phyloP scores from a whole-genome alignment of 2,888 invertebrate species.

The Himalopsyche kuldschensis region DNA sequence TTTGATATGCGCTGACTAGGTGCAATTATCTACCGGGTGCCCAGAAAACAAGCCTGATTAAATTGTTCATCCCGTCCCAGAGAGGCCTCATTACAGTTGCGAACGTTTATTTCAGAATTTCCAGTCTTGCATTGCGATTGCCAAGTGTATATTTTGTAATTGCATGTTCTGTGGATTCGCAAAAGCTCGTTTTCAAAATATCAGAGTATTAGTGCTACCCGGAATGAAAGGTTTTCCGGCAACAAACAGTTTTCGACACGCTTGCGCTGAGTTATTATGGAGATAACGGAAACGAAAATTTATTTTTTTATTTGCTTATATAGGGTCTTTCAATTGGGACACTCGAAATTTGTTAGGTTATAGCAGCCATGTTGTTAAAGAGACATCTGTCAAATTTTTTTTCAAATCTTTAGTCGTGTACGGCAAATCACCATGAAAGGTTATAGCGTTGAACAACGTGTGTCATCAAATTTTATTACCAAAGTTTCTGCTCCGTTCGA shows the following conservation, averaged over 20 bases:
- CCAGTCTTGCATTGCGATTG: background rate
- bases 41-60: constrained; percentile 24
- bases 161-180: constrained; percentile 17
- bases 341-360: no score
- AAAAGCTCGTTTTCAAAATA: background rate
- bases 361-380: no score
- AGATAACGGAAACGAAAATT: no score
- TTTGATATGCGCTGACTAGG: background rate
- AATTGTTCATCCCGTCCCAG: constrained; percentile 28
- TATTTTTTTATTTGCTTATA: no score
- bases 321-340: no score
- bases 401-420: no score
- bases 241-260: background rate
- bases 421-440: no score
- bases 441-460: no score
- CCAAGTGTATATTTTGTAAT: constrained; percentile 19
- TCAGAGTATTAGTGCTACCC: background rate
- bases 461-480: no score
- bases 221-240: background rate
- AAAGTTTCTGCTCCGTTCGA: no score
- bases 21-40: background rate
- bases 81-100: constrained; percentile 12
- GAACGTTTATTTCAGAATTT: constrained; percentile 19
- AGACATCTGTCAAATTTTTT: no score
- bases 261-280: background rate